phyloP scores from a whole-genome alignment of 2,888 invertebrate species.

The Hyalella azteca region DNA sequence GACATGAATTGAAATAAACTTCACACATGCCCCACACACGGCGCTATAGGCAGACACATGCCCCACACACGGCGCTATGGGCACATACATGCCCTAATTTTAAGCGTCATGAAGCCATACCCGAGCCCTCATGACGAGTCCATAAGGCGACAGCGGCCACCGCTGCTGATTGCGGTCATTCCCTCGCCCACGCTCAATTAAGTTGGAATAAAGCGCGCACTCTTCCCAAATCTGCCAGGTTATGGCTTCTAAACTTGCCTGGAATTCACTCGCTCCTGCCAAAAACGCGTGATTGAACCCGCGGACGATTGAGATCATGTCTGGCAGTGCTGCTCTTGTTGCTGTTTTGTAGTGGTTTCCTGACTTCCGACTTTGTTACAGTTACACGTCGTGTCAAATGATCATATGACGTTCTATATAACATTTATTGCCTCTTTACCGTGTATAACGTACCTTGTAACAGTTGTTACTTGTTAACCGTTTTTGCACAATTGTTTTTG shows the following conservation, averaged over 20 bases:
- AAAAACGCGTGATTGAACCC: constrained; percentile 1
- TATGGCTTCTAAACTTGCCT: constrained; percentile 19
- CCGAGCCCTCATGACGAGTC: not conserved
- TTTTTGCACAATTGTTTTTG: too few species aligned
- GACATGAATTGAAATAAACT: not conserved
- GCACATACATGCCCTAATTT: not conserved
- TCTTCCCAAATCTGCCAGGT: constrained; percentile 21
- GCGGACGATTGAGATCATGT: too few species aligned
- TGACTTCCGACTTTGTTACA: too few species aligned
- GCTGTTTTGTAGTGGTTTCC: not conserved
- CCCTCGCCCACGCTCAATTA: constrained; percentile 3
- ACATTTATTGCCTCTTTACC: too few species aligned
- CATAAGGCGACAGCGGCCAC: not conserved
- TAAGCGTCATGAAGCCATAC: not conserved
- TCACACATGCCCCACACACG: not conserved
- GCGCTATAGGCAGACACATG: not conserved
- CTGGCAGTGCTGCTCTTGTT: not conserved
- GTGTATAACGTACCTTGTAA: too few species aligned
- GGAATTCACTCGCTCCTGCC: not conserved
- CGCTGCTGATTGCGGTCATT: constrained; percentile 4
- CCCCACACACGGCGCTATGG: not conserved
- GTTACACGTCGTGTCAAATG: too few species aligned
- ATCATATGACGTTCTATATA: too few species aligned
- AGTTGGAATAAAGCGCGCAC: constrained; percentile 5
- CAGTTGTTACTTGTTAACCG: too few species aligned